A percentile compares a stretch with the other conserved stretches of the same genome.
Conservation (phyloP, 2,888 invertebrate species). For the Ditylenchus weischeri region DNA sequence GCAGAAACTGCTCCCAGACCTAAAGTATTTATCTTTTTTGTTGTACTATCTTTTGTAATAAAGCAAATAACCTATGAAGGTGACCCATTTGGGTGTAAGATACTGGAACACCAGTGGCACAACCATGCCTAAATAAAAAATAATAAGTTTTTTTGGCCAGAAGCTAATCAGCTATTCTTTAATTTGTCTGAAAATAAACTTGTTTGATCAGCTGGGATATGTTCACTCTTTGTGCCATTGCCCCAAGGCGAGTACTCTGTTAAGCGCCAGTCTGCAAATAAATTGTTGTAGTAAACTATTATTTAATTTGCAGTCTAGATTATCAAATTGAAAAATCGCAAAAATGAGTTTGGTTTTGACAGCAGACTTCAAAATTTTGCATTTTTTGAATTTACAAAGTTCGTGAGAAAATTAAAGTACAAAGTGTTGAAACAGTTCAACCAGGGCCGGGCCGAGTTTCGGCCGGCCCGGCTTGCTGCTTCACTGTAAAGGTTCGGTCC, state of each 20-base stretch:
- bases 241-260: constrained; percentile 69
- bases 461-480: no score
- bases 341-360: no score
- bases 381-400: no score
- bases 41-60: not conserved
- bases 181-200: constrained; percentile 56
- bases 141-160: not conserved
- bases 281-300: no score
- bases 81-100: constrained; percentile 88
- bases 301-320: no score
- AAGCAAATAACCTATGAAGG: constrained; percentile 75
- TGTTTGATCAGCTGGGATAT: constrained; percentile 66
- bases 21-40: constrained; percentile 21
- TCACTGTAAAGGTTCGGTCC: no score
- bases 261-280: constrained; percentile 81
- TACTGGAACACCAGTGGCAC: constrained; percentile 90
- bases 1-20: constrained; percentile 91
- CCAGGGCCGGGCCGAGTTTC: no score
- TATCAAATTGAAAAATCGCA: no score
- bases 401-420: no score
- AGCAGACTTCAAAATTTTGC: no score
- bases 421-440: no score
- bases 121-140: constrained; percentile 68
- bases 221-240: constrained; percentile 51
- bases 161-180: not conserved